Conservation (phyloP, 2,113 vertebrate species). For the Camelus bactrianus region DNA sequence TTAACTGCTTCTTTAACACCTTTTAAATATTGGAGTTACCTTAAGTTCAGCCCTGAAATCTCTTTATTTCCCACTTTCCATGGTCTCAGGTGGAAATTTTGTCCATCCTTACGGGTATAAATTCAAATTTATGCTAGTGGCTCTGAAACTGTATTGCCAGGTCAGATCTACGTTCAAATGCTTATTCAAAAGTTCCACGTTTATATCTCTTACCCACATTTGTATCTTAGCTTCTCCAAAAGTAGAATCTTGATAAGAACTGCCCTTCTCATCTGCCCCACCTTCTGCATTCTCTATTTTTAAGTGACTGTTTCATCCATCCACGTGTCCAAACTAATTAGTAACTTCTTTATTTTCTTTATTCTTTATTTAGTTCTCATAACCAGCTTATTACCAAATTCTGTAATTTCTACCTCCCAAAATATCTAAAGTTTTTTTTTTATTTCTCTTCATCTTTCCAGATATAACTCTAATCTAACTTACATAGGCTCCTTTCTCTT, state of each 20-base stretch:
- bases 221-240: background rate
- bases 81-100: background rate
- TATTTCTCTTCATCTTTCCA: background rate
- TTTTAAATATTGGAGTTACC: background rate
- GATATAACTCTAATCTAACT: background rate
- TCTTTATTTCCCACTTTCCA: background rate
- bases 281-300: background rate
- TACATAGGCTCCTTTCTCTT: background rate
- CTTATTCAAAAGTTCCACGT: background rate
- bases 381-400: background rate
- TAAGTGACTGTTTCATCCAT: background rate
- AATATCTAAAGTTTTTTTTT: background rate
- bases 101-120: background rate
- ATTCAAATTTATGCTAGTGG: background rate
- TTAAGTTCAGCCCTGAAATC: background rate
- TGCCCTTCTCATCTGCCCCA: background rate
- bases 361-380: background rate
- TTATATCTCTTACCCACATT: background rate
- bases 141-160: background rate
- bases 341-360: background rate
- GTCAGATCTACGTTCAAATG: background rate
- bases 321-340: background rate
- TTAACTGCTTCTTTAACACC: background rate
- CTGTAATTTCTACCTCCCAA: background rate
- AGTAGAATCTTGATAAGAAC: background rate